Evolutionary conservation across 2,113 vertebrate genomes (phyloP).

Genomic region (Paraplagusia blochii): DNA sequence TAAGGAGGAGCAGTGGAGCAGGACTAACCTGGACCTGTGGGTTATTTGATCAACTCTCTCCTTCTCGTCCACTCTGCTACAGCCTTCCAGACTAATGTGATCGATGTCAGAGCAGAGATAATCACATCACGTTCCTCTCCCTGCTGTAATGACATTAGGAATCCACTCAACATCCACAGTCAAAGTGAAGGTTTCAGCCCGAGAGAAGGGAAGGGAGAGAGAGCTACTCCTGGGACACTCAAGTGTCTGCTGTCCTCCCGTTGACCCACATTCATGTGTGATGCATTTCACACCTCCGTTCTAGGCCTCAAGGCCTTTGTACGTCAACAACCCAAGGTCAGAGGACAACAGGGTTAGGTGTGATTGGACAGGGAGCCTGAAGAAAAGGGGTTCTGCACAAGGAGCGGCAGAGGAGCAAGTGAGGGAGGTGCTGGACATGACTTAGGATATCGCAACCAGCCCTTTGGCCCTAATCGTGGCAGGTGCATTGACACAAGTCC

Average conservation of each 20-base stretch:
- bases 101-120: constrained; percentile 48
- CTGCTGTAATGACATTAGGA: constrained; percentile 33
- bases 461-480: too few relatives aligned
- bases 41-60: constrained; percentile 34
- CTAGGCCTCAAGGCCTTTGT: not conserved
- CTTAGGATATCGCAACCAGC: too few relatives aligned
- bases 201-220: constrained; percentile 9
- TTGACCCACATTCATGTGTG: not conserved
- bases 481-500: too few relatives aligned
- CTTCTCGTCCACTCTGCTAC: constrained; percentile 31
- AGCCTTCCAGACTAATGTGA: constrained; percentile 28
- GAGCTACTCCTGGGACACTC: constrained; percentile 2
- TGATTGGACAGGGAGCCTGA: too few relatives aligned
- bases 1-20: constrained; percentile 1
- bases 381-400: too few relatives aligned
- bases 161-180: constrained; percentile 41
- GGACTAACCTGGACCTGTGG: constrained; percentile 32
- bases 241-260: constrained; percentile 3
- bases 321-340: too few relatives aligned
- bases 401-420: too few relatives aligned
- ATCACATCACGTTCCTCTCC: constrained; percentile 34
- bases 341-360: too few relatives aligned
- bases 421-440: too few relatives aligned
- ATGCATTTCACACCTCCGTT: constrained; percentile 5
- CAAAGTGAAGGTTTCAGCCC: constrained; percentile 7